These are phyloP conservation scores for Nasonia oneida DNA, from an alignment of 2,888 invertebrate species.

Conservation along the genomic window DNA sequence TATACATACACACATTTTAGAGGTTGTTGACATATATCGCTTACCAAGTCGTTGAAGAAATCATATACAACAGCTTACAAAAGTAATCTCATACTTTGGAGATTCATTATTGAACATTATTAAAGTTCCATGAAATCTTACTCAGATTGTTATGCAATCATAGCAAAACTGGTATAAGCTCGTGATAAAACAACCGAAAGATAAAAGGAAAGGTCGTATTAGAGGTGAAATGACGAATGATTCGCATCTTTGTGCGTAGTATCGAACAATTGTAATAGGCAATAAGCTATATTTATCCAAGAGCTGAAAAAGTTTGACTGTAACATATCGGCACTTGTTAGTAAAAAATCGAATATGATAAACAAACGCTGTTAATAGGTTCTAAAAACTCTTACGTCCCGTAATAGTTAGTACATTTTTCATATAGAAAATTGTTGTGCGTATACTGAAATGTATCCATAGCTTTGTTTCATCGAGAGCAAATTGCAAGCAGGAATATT, in stretches of 20 bases:
- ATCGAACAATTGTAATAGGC: slow-evolving; percentile 26
- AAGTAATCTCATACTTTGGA: neutral
- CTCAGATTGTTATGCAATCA: neutral
- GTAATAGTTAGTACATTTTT: slow-evolving; percentile 43
- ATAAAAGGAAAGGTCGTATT: slow-evolving; percentile 13
- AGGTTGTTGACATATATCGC: neutral
- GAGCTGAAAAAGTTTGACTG: slow-evolving; percentile 26
- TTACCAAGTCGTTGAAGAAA: slow-evolving; percentile 7
- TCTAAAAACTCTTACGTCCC: slow-evolving; percentile 46
- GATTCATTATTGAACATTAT: slow-evolving; percentile 24
- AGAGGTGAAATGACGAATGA: neutral
- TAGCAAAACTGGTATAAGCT: slow-evolving; percentile 7
- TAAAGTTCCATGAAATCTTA: neutral
- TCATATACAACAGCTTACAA: neutral
- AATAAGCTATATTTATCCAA: slow-evolving; percentile 17
- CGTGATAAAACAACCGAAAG: neutral
- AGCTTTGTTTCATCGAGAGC: slow-evolving; percentile 27
- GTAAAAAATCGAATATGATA: slow-evolving; percentile 38
- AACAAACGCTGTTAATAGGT: slow-evolving; percentile 37
- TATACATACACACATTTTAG: neutral
- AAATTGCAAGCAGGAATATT: slow-evolving; percentile 36
- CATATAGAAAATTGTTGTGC: slow-evolving; percentile 40
- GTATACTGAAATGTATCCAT: slow-evolving; percentile 47
- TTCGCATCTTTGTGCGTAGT: slow-evolving; percentile 11
- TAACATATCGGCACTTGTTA: slow-evolving; percentile 50